A percentile compares a stretch with the other conserved stretches of the same genome.
Evolutionary conservation across 2,797 vertebrate species (phyloP).

Genomic region (Malacoctenus gilli): DNA sequence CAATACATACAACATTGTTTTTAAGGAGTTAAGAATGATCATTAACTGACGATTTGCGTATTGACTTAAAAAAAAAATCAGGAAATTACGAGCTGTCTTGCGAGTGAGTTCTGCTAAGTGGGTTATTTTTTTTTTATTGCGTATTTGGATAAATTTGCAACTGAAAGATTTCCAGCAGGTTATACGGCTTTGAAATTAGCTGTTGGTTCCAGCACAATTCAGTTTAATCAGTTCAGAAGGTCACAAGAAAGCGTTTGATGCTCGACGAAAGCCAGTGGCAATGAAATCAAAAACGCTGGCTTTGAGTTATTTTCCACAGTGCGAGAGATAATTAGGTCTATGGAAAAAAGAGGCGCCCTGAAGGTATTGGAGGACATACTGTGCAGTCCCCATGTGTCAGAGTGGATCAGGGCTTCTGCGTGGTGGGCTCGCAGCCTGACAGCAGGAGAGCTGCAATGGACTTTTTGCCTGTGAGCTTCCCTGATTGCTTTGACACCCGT

Average conservation of each 20-base stretch:
- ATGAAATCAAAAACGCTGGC: slow-evolving; percentile 10
- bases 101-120: no score
- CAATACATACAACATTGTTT: no score
- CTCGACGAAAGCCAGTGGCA: slow-evolving; percentile 1
- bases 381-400: slow-evolving; percentile 56
- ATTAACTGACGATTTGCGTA: no score
- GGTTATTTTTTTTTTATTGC: no score
- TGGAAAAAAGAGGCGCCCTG: slow-evolving; percentile 12
- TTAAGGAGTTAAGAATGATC: no score
- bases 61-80: no score
- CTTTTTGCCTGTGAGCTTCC: slow-evolving; percentile 53
- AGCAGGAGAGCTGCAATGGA: slow-evolving; percentile 52
- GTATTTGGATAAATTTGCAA: no score
- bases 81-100: no score
- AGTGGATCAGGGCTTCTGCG: slow-evolving; percentile 48
- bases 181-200: not conserved
- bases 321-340: slow-evolving; percentile 39
- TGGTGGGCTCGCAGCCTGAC: slow-evolving; percentile 52
- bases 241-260: slow-evolving; percentile 9
- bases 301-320: slow-evolving; percentile 30
- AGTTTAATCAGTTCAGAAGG: slow-evolving; percentile 15
- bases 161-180: no score
- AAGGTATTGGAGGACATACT: slow-evolving; percentile 37
- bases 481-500: slow-evolving; percentile 67
- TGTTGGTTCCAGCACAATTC: not conserved